phyloP scores from a whole-genome alignment of 2,888 invertebrate species.

The Nineta flava region DNA sequence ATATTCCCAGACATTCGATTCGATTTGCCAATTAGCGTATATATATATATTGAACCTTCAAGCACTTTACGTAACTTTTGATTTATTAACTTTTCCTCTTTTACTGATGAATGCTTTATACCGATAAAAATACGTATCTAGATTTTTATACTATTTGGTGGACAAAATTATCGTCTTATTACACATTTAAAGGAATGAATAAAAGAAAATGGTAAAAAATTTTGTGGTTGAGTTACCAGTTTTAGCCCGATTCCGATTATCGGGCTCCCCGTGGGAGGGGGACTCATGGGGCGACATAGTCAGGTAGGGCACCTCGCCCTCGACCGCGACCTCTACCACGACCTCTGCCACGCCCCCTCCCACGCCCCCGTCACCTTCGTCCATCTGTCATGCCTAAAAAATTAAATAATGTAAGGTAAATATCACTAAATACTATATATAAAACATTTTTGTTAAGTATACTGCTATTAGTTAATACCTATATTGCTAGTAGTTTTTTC shows the following conservation, averaged over 20 bases:
- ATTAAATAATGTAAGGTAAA: not conserved
- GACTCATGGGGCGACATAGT: constrained; percentile 21
- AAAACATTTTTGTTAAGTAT: not conserved
- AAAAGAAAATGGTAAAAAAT: not conserved
- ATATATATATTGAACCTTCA: too few species aligned
- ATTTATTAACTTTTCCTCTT: too few species aligned
- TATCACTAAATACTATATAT: not conserved
- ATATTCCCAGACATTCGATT: too few species aligned
- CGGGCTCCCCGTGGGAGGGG: constrained; percentile 6
- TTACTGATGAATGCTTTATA: too few species aligned
- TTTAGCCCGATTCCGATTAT: constrained; percentile 1
- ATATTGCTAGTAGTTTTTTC: constrained; percentile 87
- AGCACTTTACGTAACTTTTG: too few species aligned
- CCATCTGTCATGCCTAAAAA: constrained; percentile 58
- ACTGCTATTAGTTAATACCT: constrained; percentile 29
- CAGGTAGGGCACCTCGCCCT: constrained; percentile 37
- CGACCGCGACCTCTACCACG: constrained; percentile 63
- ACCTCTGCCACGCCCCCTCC: constrained; percentile 61
- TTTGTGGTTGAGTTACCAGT: constrained; percentile 2
- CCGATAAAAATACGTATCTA: not conserved
- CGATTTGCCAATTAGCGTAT: too few species aligned
- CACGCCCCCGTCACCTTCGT: constrained; percentile 74
- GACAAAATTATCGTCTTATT: not conserved
- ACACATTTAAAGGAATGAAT: not conserved
- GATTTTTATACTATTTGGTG: not conserved